Conservation (phyloP, 2,888 invertebrate species). For the Ornithoptera priamus region DNA sequence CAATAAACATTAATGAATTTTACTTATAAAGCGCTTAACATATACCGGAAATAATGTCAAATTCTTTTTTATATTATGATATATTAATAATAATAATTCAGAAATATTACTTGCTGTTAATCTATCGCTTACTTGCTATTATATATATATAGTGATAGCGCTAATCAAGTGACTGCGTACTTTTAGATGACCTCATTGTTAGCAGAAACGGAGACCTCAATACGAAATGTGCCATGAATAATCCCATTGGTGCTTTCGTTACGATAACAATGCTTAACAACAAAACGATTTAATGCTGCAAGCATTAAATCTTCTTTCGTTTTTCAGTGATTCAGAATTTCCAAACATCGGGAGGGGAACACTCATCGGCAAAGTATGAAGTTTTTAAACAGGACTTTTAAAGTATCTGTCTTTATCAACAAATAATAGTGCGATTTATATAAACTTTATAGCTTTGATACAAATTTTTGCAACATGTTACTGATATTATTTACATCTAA, state of each 20-base stretch:
- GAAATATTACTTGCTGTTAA: constrained; percentile 16
- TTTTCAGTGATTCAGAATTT: constrained; percentile 43
- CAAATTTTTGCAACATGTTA: no score
- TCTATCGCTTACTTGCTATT: constrained; percentile 26
- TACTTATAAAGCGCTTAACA: background rate
- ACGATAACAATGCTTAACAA: constrained; percentile 29
- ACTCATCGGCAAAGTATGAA: constrained; percentile 21
- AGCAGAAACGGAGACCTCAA: constrained; percentile 30
- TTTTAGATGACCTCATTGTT: constrained; percentile 54
- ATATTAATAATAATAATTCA: no score
- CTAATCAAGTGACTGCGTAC: constrained; percentile 46
- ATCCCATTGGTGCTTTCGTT: constrained; percentile 31
- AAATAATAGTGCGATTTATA: no score
- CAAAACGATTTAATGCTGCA: constrained; percentile 2
- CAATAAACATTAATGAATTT: background rate
- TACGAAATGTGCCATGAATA: constrained; percentile 37
- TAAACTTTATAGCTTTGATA: no score
- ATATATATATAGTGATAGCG: constrained; percentile 4
- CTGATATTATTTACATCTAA: no score
- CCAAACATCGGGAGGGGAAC: constrained; percentile 35
- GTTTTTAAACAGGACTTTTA: constrained; percentile 1
- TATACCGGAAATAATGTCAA: constrained; percentile 18
- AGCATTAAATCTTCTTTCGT: constrained; percentile 34
- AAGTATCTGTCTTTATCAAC: no score
- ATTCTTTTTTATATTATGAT: no score